Evolutionary conservation across 2,888 invertebrate genomes (phyloP).

Genomic region (Electrophaes corylata): DNA sequence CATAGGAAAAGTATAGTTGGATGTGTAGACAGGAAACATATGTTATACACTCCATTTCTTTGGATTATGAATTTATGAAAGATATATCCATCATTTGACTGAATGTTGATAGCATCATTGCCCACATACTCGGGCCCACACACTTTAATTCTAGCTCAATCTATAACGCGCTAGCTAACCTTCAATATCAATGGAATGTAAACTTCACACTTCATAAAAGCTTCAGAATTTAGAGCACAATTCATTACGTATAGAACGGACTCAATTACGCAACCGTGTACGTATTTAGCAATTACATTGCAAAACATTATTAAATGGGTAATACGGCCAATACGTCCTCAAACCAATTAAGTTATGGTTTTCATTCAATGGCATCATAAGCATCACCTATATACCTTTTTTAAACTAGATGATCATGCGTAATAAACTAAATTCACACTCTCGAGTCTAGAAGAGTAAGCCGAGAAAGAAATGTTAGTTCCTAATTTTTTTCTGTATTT

Average conservation of each 20-base stretch:
- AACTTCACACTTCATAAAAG: constrained; percentile 29
- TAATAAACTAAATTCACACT: too few relatives aligned
- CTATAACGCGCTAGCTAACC: constrained; percentile 34
- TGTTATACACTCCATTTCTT: constrained; percentile 39
- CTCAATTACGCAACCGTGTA: constrained; percentile 1
- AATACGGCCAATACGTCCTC: too few relatives aligned
- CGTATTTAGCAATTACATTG: background rate
- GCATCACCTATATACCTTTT: too few relatives aligned
- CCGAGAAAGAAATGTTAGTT: too few relatives aligned
- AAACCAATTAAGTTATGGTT: too few relatives aligned
- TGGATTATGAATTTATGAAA: constrained; percentile 35
- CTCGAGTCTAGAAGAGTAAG: too few relatives aligned
- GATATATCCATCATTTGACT: constrained; percentile 31
- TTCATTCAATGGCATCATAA: too few relatives aligned
- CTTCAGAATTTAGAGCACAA: constrained; percentile 32
- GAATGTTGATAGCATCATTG: constrained; percentile 36
- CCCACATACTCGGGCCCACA: constrained; percentile 38
- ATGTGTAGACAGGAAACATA: constrained; percentile 43
- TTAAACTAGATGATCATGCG: too few relatives aligned
- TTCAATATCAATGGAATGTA: constrained; percentile 35
- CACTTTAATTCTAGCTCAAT: constrained; percentile 33
- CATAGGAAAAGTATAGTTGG: constrained; percentile 50
- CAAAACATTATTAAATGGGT: background rate
- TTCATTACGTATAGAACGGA: constrained; percentile 1
- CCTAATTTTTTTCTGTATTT: too few relatives aligned